Conservation (phyloP, 2,888 invertebrate species). For the Cerceris ruficornis region DNA sequence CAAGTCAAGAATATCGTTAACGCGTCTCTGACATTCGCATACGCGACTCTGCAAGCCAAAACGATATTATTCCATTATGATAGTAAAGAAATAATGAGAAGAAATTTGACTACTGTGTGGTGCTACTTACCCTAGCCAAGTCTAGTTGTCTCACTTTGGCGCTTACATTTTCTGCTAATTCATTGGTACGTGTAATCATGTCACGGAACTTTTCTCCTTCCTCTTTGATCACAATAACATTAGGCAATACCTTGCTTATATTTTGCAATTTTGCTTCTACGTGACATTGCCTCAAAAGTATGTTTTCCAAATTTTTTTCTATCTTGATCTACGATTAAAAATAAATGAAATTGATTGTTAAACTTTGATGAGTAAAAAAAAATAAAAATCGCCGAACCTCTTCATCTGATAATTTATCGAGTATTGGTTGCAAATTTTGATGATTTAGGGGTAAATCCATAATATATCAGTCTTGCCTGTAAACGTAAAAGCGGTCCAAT, state of each 20-base stretch:
- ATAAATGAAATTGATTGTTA: neutral
- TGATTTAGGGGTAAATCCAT: slow-evolving; percentile 70
- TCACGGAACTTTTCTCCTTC: slow-evolving; percentile 92
- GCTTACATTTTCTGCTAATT: slow-evolving; percentile 95
- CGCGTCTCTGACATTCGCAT: slow-evolving; percentile 95
- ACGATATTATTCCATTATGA: slow-evolving; percentile 4
- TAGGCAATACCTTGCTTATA: slow-evolving; percentile 91
- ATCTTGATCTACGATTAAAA: slow-evolving; percentile 84
- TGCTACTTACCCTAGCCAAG: slow-evolving; percentile 89
- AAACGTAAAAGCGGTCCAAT: neutral
- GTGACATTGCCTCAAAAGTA: slow-evolving; percentile 88
- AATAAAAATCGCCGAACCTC: slow-evolving; percentile 65
- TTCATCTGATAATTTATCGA: slow-evolving; percentile 72
- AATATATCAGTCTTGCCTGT: slow-evolving; percentile 10
- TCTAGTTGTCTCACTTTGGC: slow-evolving; percentile 97
- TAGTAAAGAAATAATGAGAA: neutral
- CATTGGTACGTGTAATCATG: slow-evolving; percentile 94
- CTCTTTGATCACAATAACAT: slow-evolving; percentile 88
- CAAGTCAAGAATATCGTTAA: slow-evolving; percentile 96
- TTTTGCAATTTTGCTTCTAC: slow-evolving; percentile 91
- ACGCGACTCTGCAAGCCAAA: slow-evolving; percentile 88
- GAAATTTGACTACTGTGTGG: neutral
- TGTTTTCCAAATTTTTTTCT: slow-evolving; percentile 87
- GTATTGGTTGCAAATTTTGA: slow-evolving; percentile 70
- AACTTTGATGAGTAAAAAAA: too few species aligned